phyloP scores from a whole-genome alignment of 2,113 vertebrate genomes.

The Choloepus hoffmanni region DNA sequence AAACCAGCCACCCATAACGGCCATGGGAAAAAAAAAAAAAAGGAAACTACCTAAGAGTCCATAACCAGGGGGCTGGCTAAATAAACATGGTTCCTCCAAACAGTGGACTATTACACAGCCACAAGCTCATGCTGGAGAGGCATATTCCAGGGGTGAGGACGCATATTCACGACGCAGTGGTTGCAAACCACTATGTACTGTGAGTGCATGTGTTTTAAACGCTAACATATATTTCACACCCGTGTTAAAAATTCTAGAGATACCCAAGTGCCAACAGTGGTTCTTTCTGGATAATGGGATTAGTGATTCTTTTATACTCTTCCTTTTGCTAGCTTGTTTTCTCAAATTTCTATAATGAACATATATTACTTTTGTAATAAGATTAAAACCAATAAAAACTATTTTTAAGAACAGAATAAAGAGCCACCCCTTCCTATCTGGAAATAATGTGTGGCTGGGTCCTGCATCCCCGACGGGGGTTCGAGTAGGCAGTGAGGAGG shows the following conservation, averaged over 20 bases:
- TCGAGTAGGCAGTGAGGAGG: neutral
- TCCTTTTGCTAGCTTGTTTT: conserved; percentile 52
- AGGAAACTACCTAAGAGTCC: neutral
- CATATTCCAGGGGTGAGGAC: neutral
- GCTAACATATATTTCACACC: neutral
- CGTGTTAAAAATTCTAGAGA: conserved; percentile 63
- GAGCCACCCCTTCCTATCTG: conserved; percentile 58
- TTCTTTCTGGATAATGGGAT: conserved; percentile 62
- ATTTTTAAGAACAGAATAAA: conserved; percentile 76
- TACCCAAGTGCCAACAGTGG: conserved; percentile 17
- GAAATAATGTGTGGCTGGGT: conserved; percentile 13
- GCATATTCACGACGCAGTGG: neutral
- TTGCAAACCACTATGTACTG: neutral
- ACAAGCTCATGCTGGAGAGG: neutral
- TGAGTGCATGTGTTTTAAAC: conserved; percentile 34
- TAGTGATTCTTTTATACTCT: conserved; percentile 58
- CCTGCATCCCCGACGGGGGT: neutral
- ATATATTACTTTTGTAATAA: conserved; percentile 69
- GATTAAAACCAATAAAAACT: conserved; percentile 72
- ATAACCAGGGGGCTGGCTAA: neutral
- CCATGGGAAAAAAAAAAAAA: neutral
- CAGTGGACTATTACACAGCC: neutral
- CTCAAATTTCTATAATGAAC: conserved; percentile 70
- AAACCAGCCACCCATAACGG: neutral
- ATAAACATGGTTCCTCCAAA: neutral